Evolutionary conservation across 2,113 vertebrate species (phyloP), one percentile per base, ranked within the genome.

Genomic region (Saccopteryx leptura): DNA sequence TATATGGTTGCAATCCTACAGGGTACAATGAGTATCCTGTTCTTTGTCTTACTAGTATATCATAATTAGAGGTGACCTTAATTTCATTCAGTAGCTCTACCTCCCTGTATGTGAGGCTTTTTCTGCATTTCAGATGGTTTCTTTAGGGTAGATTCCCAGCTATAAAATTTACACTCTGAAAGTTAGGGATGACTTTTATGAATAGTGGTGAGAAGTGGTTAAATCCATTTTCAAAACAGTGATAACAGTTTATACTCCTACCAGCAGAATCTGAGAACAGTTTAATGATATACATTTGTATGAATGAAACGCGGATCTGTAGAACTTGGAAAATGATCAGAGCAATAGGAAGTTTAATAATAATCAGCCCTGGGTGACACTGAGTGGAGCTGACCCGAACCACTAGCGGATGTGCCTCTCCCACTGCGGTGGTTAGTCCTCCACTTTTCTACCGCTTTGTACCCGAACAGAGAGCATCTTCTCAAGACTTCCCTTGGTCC

Each of bases 81-180:
- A 72, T 72, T 86, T 19, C 5, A 28, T 63, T 76, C 72, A 76
- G 80, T 80, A 39, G 46, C 23, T 90, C 60, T 11, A 0, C 15
- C 23, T 61, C 14, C 23, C 80, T 79, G 14, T 94, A 31, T 79
- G 39, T 0, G 17, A 66, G 26, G 11, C 2, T 88, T 79, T 82
- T 84, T 83, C 23, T 88, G 78, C 19, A n/a, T 68, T 76, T 88
- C 24, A 46, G 80, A 26, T 89, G 46, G 90, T 84, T 92, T 86
- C n/a, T 87, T 92, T 74, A 79, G 90, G 28, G 79, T 71, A 28
- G 72, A n/a, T 60, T 90, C 46, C 81, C 21, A 23, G 69, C 63
- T 52, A 80, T 12, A 90, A 60, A 90, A 84, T 82, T 74, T 31
- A 72, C 81, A 17, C n/a, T 33, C 89, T n/a, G 11, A 66, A 88